Percentiles rank a stretch among this genome's conserved stretches.
These are phyloP conservation scores for Myrmecobius fasciatus DNA, from an alignment of 2,113 vertebrate genomes.

Conservation along the genomic window DNA sequence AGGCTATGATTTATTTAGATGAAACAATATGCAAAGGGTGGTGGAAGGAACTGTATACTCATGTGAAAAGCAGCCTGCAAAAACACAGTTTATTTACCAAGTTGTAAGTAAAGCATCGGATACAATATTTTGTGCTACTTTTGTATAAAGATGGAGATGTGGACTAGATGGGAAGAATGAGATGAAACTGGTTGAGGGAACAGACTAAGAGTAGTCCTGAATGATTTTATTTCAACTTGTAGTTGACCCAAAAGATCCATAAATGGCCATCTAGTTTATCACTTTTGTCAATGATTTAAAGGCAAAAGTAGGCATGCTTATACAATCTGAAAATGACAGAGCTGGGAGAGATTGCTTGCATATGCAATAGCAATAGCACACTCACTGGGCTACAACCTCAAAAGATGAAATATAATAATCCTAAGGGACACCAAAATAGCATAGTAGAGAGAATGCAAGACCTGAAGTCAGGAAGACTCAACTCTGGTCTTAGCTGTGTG, in stretches of 20 bases:
- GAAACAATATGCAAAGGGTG: background rate
- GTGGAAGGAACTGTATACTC: background rate
- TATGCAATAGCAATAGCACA: background rate
- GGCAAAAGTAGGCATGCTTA: background rate
- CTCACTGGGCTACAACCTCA: background rate
- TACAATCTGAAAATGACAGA: background rate
- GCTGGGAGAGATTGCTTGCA: background rate
- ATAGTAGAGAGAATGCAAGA: background rate
- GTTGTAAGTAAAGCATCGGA: background rate
- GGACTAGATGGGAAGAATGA: background rate
- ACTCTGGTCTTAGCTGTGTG: background rate
- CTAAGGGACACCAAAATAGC: background rate
- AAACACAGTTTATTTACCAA: no score
- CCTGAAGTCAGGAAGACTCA: background rate
- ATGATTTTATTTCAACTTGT: background rate
- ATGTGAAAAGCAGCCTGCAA: background rate
- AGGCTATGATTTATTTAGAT: background rate
- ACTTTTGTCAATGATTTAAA: background rate
- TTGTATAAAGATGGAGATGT: background rate
- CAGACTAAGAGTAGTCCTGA: background rate
- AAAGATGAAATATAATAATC: background rate
- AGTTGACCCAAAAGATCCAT: background rate
- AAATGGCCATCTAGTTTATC: background rate
- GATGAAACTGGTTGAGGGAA: background rate
- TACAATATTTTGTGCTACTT: background rate